Evolutionary conservation across 53 echinoderm and acorn worm species (phyloP).

Genomic region (Hippasteria phrygiana): DNA sequence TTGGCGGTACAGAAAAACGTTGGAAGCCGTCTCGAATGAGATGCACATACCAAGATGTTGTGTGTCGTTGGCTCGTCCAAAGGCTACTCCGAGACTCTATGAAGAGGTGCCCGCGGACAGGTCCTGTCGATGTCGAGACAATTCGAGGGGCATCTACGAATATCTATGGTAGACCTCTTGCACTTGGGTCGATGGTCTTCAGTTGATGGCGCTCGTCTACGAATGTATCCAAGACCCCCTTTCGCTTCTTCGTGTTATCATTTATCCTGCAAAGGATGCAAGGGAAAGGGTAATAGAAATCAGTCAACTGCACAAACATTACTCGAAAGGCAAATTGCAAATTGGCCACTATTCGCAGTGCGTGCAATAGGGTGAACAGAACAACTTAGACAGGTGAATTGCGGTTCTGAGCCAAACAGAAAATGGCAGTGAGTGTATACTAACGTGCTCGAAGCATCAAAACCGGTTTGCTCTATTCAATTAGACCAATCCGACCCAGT

Average conservation of each 20-base stretch:
- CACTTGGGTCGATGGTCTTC: neutral
- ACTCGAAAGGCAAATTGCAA: neutral
- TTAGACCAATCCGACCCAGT: neutral
- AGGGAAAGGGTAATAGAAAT: neutral
- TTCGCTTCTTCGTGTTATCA: neutral
- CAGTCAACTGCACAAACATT: neutral
- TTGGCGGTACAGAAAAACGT: neutral
- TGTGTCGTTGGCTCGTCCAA: neutral
- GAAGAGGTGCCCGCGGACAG: neutral
- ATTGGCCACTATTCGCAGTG: neutral
- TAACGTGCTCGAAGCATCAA: slow-evolving; percentile 16
- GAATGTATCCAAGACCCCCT: neutral
- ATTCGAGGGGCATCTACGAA: neutral
- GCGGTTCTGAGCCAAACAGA: slow-evolving; percentile 4
- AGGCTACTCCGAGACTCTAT: neutral
- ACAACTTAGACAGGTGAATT: neutral
- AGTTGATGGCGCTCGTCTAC: neutral
- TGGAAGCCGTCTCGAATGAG: neutral
- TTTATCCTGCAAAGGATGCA: slow-evolving; percentile 37
- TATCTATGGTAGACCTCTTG: neutral
- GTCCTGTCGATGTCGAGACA: neutral
- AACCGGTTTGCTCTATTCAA: slow-evolving; percentile 18
- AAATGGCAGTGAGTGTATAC: slow-evolving; percentile 9
- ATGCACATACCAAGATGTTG: neutral
- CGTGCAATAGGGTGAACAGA: neutral